Percentiles rank a stretch among this genome's conserved stretches.
Conservation (phyloP, 2,888 invertebrate genomes). For the Diplolepis rosae region DNA sequence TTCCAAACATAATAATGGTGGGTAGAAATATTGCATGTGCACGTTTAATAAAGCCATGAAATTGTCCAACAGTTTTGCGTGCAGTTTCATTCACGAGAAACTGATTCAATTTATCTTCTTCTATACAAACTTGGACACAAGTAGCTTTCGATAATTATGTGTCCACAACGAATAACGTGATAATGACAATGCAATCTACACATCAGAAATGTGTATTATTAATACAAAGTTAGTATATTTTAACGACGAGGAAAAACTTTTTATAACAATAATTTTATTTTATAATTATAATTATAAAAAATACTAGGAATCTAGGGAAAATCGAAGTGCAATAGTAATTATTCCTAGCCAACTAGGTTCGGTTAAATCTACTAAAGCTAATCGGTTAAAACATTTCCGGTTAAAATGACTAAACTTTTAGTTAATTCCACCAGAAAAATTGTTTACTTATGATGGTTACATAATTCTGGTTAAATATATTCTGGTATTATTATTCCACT, state of each 20-base stretch:
- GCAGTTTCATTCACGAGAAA: neutral
- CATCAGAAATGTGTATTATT: neutral
- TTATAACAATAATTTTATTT: neutral
- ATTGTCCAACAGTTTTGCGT: constrained; percentile 12
- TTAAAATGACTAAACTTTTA: too few species aligned
- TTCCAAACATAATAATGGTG: neutral
- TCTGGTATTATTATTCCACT: too few species aligned
- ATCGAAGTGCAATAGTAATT: too few species aligned
- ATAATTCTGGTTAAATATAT: too few species aligned
- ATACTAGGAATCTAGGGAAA: too few species aligned
- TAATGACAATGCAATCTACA: constrained; percentile 9
- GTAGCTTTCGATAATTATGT: constrained; percentile 5
- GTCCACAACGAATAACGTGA: constrained; percentile 10
- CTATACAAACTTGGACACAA: constrained; percentile 14
- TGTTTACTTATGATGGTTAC: too few species aligned
- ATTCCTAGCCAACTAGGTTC: too few species aligned
- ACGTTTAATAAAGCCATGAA: constrained; percentile 1
- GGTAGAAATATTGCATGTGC: neutral
- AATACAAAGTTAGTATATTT: neutral
- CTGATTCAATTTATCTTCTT: constrained; percentile 18
- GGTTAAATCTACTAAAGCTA: too few species aligned
- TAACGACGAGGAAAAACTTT: neutral
- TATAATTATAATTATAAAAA: too few species aligned
- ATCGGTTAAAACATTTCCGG: too few species aligned
- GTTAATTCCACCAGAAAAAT: too few species aligned